Evolutionary conservation across 2,113 vertebrate species (phyloP).

Genomic region (Oreochromis niloticus): DNA sequence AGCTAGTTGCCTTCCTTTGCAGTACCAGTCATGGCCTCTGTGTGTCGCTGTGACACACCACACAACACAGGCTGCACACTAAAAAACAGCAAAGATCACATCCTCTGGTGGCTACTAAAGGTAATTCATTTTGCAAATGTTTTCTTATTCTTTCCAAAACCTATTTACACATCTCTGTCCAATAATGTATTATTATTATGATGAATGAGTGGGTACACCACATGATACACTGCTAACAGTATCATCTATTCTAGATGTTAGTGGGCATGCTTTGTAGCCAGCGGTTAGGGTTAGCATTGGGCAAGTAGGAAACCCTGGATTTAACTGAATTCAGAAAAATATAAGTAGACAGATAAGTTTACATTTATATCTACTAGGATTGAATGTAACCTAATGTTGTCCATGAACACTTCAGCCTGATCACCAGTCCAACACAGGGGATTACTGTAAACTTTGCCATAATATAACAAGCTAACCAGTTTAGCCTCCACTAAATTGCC

Average conservation of each 20-base stretch:
- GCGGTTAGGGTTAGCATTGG: background rate
- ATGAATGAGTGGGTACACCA: background rate
- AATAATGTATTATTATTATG: too few species aligned
- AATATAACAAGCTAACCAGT: background rate
- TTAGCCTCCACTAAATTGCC: background rate
- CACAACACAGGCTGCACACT: background rate
- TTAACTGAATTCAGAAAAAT: background rate
- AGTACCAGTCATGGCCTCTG: background rate
- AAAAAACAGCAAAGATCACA: constrained; percentile 41
- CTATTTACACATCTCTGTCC: background rate
- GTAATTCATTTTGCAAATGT: background rate
- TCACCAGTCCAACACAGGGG: background rate
- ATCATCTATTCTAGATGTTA: background rate
- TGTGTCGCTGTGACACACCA: background rate
- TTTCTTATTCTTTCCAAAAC: fast-evolving
- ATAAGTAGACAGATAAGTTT: background rate
- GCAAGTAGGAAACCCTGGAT: background rate
- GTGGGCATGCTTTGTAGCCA: background rate
- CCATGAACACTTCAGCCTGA: background rate
- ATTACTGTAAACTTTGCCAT: background rate
- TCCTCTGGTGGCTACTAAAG: constrained; percentile 39
- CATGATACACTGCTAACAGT: background rate
- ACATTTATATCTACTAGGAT: background rate
- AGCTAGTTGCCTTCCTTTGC: background rate
- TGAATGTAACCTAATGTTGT: background rate